Percentiles rank a stretch among this genome's conserved stretches.
These are phyloP conservation scores for Choreutis nemorana DNA, from an alignment of 2,888 invertebrate genomes.

Conservation along the genomic window DNA sequence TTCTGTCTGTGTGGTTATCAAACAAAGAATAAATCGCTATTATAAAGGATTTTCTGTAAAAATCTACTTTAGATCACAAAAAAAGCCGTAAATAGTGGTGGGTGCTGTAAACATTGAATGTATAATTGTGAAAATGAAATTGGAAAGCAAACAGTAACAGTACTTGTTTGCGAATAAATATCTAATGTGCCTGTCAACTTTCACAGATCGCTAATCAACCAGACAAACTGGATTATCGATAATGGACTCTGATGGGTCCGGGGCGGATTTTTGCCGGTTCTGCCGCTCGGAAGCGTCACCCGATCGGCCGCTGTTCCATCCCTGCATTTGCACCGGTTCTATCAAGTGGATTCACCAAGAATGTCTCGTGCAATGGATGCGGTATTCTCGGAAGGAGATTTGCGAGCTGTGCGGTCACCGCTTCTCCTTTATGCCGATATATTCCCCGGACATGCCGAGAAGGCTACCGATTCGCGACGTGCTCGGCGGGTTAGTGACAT, in stretches of 20 bases:
- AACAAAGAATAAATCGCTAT: conserved; percentile 31
- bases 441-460: conserved; percentile 99
- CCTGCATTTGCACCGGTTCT: conserved; percentile 98
- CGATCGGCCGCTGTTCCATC: conserved; percentile 95
- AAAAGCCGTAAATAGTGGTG: too few relatives aligned
- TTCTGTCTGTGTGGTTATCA: conserved; percentile 26
- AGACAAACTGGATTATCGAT: conserved; percentile 55
- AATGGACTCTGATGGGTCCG: conserved; percentile 61
- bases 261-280: conserved; percentile 95
- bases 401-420: conserved; percentile 98
- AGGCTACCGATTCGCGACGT: conserved; percentile 93
- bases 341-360: conserved; percentile 99
- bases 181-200: too few relatives aligned
- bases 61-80: conserved; percentile 29
- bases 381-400: conserved; percentile 97
- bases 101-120: too few relatives aligned
- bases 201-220: conserved; percentile 38
- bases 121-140: too few relatives aligned
- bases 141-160: too few relatives aligned
- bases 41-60: conserved; percentile 25
- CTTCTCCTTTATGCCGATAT: conserved; percentile 98
- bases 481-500: conserved; percentile 86
- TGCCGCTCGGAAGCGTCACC: conserved; percentile 93
- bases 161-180: too few relatives aligned
- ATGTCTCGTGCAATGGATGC: conserved; percentile 98